Evolutionary conservation across 2,113 vertebrate species (phyloP).

Genomic region (Hystrix brachyura): DNA sequence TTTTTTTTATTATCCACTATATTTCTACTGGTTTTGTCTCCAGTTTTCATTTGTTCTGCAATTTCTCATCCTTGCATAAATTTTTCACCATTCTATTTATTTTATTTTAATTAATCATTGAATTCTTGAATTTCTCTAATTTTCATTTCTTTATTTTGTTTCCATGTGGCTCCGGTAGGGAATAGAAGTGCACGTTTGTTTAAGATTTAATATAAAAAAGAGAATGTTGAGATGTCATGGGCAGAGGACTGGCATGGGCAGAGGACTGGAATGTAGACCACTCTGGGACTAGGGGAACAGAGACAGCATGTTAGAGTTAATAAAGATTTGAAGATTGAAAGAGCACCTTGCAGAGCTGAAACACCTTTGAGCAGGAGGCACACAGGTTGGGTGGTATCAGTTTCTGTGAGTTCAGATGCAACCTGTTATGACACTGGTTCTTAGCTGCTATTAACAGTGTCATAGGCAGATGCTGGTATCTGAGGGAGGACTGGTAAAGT

Average conservation of each 20-base stretch:
- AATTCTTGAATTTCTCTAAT: not conserved
- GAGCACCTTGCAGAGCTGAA: not conserved
- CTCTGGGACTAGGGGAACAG: not conserved
- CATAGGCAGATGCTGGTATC: not conserved
- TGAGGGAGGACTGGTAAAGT: not conserved
- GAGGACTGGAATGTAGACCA: not conserved
- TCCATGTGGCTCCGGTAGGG: not conserved
- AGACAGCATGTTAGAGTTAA: not conserved
- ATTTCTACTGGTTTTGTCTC: not conserved
- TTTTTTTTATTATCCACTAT: not conserved
- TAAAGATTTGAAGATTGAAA: not conserved
- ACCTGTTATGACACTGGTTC: rapidly evolving
- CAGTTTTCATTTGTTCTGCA: not conserved
- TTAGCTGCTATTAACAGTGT: not conserved
- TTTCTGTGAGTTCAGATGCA: not conserved
- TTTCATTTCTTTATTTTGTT: not conserved
- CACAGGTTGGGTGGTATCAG: not conserved
- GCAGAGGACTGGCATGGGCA: not conserved
- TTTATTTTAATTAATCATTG: not conserved
- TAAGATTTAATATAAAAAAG: not conserved
- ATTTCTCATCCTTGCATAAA: not conserved
- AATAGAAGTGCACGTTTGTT: not conserved
- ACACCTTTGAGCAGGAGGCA: not conserved
- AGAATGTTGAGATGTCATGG: not conserved
- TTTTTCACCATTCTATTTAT: not conserved